Base-by-base conservation (phyloP, 2,888 invertebrate species). In the Eubasilissa splendida region DNA sequence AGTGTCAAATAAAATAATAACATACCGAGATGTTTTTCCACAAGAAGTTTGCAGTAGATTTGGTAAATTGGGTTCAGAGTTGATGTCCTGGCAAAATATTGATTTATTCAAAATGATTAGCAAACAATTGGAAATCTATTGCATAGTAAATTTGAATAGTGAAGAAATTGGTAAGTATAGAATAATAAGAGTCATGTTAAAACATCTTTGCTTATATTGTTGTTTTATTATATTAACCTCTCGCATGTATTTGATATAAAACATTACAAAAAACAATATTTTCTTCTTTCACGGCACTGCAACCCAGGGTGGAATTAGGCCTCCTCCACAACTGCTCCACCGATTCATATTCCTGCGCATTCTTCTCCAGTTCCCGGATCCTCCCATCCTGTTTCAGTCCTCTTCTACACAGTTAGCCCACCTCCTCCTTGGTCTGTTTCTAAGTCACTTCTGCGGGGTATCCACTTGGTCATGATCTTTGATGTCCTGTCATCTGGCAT, bases 41-140 rank as follows among this genome's bases (percentile, higher is more conserved):
- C 59, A 85, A 60, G 86, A 88, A 80, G 88, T 89, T 86, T 85
- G 89, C 0, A 86, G 88, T 75, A 84, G 86, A 14, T 91, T 88
- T 86, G 91, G 90, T 2, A 89, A 86, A 80, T 84, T 89, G 77
- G 89, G 89, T 4, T 88, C 88, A 0, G 90, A 90, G 80, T 84
- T 91, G 52, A 88, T 90, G 89, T 90, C 90, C 58, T 87, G 90
- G 78, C 90, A 90, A 82, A 90, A 88, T 84, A 88, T 87, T 59
- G 90, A 90, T 33, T 84, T 90, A 12, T 85, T 91, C 22, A 84
- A 87, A 52, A 86, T 85, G 4, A 83, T 91, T 14, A 88, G 88
- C 77, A 89, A 88, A 65, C 88, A 89, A 86, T 87, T 91, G 73
- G 88, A 90, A 81, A 87, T 87, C 22, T 85, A 88, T 84, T 89